Conservation (phyloP, 2,113 vertebrate species). For the human (Homo sapiens) region DNA sequence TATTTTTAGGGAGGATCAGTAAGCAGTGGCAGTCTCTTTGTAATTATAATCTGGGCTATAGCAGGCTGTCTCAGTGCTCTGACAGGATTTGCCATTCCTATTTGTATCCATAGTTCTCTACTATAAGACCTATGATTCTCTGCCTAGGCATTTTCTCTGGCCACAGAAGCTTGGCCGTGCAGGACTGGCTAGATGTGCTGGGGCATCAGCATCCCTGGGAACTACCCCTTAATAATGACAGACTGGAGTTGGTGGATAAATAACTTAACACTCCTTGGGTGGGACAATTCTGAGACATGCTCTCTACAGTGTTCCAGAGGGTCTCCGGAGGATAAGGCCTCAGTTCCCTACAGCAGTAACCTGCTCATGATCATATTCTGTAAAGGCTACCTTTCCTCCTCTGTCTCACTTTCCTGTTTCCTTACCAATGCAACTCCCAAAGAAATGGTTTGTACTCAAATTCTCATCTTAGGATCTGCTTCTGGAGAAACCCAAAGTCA, state of each 20-base stretch:
- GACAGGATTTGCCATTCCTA: not conserved
- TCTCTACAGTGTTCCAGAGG: not conserved
- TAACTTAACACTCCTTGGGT: not conserved
- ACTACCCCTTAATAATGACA: not conserved
- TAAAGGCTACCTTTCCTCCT: not conserved
- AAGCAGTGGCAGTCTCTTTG: not conserved
- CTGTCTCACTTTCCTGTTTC: not conserved
- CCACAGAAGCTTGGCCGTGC: not conserved
- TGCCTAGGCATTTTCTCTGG: slow-evolving; percentile 13
- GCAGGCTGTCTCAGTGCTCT: not conserved
- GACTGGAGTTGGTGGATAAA: not conserved
- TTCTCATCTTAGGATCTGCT: not conserved
- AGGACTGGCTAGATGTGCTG: not conserved
- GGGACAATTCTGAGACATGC: not conserved
- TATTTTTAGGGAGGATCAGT: not conserved
- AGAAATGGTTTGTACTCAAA: not conserved
- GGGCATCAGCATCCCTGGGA: not conserved
- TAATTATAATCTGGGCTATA: not conserved
- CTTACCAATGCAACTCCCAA: not conserved
- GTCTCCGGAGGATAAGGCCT: not conserved
- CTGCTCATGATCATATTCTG: not conserved
- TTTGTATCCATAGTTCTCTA: not conserved
- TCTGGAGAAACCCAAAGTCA: slow-evolving; percentile 3
- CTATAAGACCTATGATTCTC: not conserved
- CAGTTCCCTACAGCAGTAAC: not conserved